A percentile compares a stretch with the other conserved stretches of the same genome.
These are phyloP conservation scores for Pipistrellus pygmaeus DNA, from an alignment of 2,797 vertebrate species.

Conservation along the genomic window DNA sequence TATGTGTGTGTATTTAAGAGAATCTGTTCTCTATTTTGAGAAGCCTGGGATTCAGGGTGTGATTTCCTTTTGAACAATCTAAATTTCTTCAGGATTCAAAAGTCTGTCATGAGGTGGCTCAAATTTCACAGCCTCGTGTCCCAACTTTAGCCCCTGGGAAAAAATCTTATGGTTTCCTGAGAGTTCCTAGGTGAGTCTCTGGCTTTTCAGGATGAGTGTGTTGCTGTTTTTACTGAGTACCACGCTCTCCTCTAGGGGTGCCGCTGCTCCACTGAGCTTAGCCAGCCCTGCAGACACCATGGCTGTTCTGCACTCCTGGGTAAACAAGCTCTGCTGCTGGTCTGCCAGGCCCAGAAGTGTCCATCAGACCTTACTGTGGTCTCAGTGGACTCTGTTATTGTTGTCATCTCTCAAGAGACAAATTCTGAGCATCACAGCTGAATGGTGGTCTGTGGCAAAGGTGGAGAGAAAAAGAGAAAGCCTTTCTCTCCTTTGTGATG, in stretches of 20 bases:
- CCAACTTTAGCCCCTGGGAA: not conserved
- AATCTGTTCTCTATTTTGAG: not conserved
- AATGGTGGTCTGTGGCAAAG: not conserved
- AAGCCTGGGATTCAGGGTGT: not conserved
- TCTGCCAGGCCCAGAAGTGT: not conserved
- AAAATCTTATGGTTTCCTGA: not conserved
- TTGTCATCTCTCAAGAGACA: not conserved
- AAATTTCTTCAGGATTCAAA: not conserved
- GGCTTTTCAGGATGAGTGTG: not conserved
- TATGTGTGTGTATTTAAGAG: not conserved
- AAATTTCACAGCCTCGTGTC: not conserved
- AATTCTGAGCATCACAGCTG: not conserved
- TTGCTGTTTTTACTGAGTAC: not conserved
- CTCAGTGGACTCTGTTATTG: not conserved
- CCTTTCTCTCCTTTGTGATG: not conserved
- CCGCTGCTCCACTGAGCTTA: slow-evolving; percentile 43
- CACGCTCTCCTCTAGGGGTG: slow-evolving; percentile 21
- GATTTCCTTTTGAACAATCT: not conserved
- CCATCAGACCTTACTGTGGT: not conserved
- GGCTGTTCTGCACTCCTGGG: not conserved
- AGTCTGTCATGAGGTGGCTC: not conserved
- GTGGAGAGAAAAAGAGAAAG: not conserved
- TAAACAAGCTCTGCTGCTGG: not conserved
- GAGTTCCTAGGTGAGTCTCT: not conserved
- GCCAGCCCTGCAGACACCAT: not conserved